Conservation (phyloP, 2,113 vertebrate species). For the Alethe castanea region DNA sequence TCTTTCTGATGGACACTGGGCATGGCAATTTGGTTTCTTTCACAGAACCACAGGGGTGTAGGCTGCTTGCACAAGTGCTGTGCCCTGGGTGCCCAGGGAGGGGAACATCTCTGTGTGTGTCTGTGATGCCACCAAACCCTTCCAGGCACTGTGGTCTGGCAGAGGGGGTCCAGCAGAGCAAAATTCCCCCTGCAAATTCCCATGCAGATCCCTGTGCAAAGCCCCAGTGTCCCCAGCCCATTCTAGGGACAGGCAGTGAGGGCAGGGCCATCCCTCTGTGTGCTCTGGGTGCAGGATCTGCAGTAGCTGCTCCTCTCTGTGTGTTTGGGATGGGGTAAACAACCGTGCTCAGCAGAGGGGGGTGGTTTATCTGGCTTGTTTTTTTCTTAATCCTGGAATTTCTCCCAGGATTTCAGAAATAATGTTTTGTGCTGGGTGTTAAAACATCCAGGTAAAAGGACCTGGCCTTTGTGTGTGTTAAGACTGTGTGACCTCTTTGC, state of each 20-base stretch:
- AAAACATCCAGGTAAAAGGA: not conserved
- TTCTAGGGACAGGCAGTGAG: not conserved
- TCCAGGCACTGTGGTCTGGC: fast-evolving
- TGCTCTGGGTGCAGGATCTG: not conserved
- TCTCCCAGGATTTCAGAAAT: not conserved
- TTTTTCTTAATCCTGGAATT: not conserved
- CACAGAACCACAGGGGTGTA: fast-evolving
- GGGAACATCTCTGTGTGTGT: not conserved
- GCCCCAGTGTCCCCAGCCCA: not conserved
- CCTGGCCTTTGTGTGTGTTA: not conserved
- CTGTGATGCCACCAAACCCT: not conserved
- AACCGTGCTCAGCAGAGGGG: not conserved
- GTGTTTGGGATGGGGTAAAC: not conserved
- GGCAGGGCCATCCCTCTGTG: fast-evolving
- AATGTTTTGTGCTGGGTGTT: not conserved
- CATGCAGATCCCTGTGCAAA: not conserved
- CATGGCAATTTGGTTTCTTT: not conserved
- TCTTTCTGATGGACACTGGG: not conserved
- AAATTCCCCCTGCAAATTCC: not conserved
- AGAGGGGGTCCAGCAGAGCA: not conserved
- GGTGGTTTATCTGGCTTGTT: not conserved
- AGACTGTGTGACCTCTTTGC: not conserved
- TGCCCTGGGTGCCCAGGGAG: not conserved
- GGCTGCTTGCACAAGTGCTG: not conserved
- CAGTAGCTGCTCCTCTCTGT: not conserved